phyloP scores from a whole-genome alignment of 2,888 invertebrate species.

The Perithous albicinctus region DNA sequence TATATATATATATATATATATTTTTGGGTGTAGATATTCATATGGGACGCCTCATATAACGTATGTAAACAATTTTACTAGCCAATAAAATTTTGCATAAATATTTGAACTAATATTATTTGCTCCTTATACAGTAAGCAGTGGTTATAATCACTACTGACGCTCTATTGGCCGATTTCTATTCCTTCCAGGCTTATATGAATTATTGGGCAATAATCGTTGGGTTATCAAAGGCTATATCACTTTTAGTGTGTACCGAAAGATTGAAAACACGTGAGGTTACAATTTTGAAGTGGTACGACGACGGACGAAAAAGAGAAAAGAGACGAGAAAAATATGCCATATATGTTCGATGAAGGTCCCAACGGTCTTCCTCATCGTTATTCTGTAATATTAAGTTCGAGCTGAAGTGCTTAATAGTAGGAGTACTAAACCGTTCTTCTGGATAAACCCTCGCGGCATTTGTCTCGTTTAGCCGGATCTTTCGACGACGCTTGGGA shows the following conservation, averaged over 20 bases:
- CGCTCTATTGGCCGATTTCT: background rate
- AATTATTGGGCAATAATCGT: background rate
- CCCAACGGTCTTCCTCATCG: background rate
- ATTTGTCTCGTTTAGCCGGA: background rate
- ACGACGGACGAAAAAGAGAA: conserved; percentile 39
- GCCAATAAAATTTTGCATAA: background rate
- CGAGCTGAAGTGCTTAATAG: background rate
- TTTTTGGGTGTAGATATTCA: too few species aligned
- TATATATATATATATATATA: too few species aligned
- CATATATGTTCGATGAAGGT: background rate
- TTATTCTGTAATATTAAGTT: background rate
- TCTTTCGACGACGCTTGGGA: background rate
- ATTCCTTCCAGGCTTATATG: background rate
- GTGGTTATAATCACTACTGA: background rate
- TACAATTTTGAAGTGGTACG: conserved; percentile 35
- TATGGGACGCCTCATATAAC: too few species aligned
- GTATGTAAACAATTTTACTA: too few species aligned
- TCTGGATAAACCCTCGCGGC: background rate
- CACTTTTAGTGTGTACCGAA: conserved; percentile 5
- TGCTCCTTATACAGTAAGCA: background rate
- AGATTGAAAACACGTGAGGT: conserved; percentile 35
- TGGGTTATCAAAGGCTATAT: conserved; percentile 19
- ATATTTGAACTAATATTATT: background rate
- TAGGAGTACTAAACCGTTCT: background rate
- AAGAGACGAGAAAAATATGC: conserved; percentile 8